Evolutionary conservation across 1,140 invertebrate genomes (phyloP).

Genomic region (Aphelinus certus): DNA sequence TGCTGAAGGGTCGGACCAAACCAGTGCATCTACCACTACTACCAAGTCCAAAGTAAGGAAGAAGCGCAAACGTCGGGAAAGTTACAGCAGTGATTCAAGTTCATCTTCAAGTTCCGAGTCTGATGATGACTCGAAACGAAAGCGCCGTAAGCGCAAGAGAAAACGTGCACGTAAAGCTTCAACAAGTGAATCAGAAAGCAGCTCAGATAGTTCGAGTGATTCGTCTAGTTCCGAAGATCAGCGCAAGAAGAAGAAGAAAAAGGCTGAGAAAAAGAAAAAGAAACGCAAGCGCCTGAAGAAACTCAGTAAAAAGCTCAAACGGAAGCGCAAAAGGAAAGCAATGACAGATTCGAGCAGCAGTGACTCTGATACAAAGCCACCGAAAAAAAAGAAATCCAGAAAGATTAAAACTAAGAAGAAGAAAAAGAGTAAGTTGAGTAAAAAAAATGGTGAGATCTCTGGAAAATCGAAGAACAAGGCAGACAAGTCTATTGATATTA

Average conservation of each 20-base stretch:
- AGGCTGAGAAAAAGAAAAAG: constrained; percentile 48
- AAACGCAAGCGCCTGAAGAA: constrained; percentile 48
- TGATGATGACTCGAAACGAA: constrained; percentile 45
- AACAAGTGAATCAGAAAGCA: constrained; percentile 52
- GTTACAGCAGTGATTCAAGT: constrained; percentile 54
- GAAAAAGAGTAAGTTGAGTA: constrained; percentile 40
- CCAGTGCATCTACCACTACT: not conserved
- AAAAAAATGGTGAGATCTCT: not conserved
- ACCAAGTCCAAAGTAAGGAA: constrained; percentile 40
- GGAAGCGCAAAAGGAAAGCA: constrained; percentile 36
- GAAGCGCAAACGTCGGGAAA: constrained; percentile 43
- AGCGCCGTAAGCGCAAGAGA: constrained; percentile 42
- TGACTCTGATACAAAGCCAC: constrained; percentile 47
- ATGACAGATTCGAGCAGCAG: constrained; percentile 55
- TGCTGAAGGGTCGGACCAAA: constrained; percentile 38
- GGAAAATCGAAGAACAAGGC: constrained; percentile 46
- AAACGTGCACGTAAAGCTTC: constrained; percentile 46
- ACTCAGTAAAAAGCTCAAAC: constrained; percentile 38
- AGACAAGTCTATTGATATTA: constrained; percentile 41
- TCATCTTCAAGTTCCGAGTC: constrained; percentile 55
- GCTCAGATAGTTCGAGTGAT: constrained; percentile 49
- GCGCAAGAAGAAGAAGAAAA: constrained; percentile 52
- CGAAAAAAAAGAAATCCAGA: constrained; percentile 26
- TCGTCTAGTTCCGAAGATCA: constrained; percentile 42
- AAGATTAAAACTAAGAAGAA: constrained; percentile 42